These are phyloP conservation scores for Holothuria scabra DNA, from an alignment of 53 echinoderm and acorn worm species.

Conservation along the genomic window DNA sequence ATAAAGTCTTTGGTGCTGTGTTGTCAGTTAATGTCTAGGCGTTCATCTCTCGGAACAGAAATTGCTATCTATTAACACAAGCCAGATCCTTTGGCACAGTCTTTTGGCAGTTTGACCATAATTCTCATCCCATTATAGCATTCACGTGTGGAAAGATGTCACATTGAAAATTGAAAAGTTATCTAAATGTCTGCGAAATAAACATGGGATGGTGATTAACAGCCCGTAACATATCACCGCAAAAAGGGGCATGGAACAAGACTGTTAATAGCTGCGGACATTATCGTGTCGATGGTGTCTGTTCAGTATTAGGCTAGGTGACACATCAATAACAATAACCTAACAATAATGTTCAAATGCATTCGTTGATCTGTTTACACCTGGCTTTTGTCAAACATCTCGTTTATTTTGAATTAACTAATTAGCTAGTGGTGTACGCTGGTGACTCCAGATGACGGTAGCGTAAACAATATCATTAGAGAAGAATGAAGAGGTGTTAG, in stretches of 20 bases:
- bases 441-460: too few species aligned
- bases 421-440: conserved; percentile 32
- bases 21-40: conserved; percentile 14
- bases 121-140: conserved; percentile 36
- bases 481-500: not conserved
- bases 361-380: conserved; percentile 30
- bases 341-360: conserved; percentile 24
- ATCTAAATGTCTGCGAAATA: conserved; percentile 42
- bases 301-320: conserved; percentile 18
- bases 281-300: conserved; percentile 1
- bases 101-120: conserved; percentile 18
- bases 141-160: conserved; percentile 23
- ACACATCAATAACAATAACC: conserved; percentile 41
- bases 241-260: not conserved
- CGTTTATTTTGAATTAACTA: conserved; percentile 47
- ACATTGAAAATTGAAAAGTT: conserved; percentile 45
- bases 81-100: conserved; percentile 17
- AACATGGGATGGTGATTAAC: conserved; percentile 38
- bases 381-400: conserved; percentile 36
- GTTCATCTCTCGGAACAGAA: conserved; percentile 16
- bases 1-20: conserved; percentile 34
- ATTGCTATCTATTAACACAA: conserved; percentile 41
- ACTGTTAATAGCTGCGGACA: conserved; percentile 23
- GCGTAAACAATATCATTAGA: conserved; percentile 40
- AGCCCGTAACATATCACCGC: not conserved